These are phyloP conservation scores for Heliconius charithonia DNA, from an alignment of 2,888 invertebrate genomes.

Conservation along the genomic window DNA sequence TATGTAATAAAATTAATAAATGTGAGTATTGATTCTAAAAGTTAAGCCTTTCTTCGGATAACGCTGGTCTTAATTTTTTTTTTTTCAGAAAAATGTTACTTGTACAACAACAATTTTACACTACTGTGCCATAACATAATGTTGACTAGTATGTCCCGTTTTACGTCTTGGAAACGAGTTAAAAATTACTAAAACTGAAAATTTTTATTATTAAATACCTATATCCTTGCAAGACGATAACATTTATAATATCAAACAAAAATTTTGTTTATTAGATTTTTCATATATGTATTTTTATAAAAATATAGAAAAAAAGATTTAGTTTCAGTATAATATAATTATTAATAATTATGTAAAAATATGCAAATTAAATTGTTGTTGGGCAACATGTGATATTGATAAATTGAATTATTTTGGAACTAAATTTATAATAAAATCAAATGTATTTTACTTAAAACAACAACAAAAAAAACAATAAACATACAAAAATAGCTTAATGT, in stretches of 20 bases:
- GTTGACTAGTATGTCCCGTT: not conserved
- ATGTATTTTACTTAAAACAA: slow-evolving; percentile 29
- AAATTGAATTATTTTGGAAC: not conserved
- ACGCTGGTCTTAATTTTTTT: not conserved
- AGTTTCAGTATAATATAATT: not conserved
- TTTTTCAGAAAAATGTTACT: not conserved
- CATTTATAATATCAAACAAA: not conserved
- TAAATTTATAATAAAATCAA: slow-evolving; percentile 10
- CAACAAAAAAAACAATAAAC: slow-evolving; percentile 11
- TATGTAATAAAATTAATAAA: not conserved
- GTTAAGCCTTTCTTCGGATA: not conserved
- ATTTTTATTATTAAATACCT: not conserved
- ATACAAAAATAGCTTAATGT: slow-evolving; percentile 15
- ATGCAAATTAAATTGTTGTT: not conserved
- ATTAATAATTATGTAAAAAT: not conserved
- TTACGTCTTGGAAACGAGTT: not conserved
- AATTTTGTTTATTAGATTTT: not conserved
- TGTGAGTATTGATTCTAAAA: not conserved
- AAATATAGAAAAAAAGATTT: not conserved
- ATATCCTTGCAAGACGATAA: not conserved
- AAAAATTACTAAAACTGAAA: not conserved
- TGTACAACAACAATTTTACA: not conserved
- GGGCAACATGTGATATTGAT: not conserved
- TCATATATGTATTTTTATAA: not conserved
- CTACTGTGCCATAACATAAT: not conserved